Evolutionary conservation across 92 coral and sea anemone genomes (phyloP).

Genomic region (Virgularia gustaviana): DNA sequence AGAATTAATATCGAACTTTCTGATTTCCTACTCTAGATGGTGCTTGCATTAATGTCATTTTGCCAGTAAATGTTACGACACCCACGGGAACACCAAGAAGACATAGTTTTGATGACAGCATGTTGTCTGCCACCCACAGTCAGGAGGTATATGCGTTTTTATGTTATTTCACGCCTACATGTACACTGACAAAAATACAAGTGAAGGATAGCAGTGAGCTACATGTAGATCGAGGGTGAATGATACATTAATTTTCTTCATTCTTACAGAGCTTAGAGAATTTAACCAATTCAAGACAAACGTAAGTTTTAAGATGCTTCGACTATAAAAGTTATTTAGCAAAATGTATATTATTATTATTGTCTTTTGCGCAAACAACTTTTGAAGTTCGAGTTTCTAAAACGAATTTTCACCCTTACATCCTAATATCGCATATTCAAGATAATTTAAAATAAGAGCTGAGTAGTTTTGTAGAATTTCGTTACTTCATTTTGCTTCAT

Average conservation of each 20-base stretch:
- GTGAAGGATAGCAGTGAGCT: too few relatives aligned
- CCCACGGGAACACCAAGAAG: conserved; percentile 64
- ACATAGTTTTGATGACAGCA: conserved; percentile 93
- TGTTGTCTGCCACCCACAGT: conserved; percentile 47
- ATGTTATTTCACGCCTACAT: too few relatives aligned
- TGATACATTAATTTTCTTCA: neutral
- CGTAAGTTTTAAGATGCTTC: conserved; percentile 32
- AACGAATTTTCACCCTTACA: neutral
- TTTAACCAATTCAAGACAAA: conserved; percentile 16
- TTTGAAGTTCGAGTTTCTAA: too few relatives aligned
- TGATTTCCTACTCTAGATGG: conserved; percentile 11
- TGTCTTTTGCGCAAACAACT: too few relatives aligned
- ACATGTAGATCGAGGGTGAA: neutral
- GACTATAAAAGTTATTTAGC: too few relatives aligned
- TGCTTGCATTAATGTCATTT: neutral
- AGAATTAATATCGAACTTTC: conserved; percentile 7
- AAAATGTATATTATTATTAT: too few relatives aligned
- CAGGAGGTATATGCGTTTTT: conserved; percentile 8
- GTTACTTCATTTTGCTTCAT: too few relatives aligned
- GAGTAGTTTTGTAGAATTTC: neutral
- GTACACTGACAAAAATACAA: too few relatives aligned
- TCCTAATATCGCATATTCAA: neutral
- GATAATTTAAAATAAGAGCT: neutral
- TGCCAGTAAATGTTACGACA: neutral
- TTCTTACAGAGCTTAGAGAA: conserved; percentile 20